Evolutionary conservation across 2,888 invertebrate genomes (phyloP).

Genomic region (Gibbula magus): DNA sequence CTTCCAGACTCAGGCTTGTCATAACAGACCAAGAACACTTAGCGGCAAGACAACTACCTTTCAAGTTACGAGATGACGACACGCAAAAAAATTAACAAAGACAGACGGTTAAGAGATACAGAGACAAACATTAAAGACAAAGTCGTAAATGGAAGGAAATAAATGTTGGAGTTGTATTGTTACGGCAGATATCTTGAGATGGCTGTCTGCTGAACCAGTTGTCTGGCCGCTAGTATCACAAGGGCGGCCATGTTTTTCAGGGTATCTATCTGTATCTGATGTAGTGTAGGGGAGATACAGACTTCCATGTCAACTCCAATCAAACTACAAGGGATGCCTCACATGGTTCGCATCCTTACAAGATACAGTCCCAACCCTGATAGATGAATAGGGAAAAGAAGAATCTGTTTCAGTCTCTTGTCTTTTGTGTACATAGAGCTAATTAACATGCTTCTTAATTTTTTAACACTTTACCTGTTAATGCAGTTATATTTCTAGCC

Average conservation of each 20-base stretch:
- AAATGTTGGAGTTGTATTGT: not conserved
- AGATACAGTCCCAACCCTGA: not conserved
- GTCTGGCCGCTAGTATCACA: conserved; percentile 2
- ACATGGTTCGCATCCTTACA: conserved; percentile 7
- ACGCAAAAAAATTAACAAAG: too few species aligned
- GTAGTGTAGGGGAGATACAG: not conserved
- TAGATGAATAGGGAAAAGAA: not conserved
- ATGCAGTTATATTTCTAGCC: too few species aligned
- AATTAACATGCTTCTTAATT: too few species aligned
- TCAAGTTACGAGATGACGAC: too few species aligned
- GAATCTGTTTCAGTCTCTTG: not conserved
- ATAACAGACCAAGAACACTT: too few species aligned
- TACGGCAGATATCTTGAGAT: conserved; percentile 6
- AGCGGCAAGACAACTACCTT: too few species aligned
- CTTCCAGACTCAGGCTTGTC: too few species aligned
- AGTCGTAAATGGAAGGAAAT: not conserved
- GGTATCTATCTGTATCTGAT: not conserved
- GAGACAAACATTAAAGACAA: not conserved
- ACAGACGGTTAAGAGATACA: not conserved
- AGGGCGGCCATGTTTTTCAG: conserved; percentile 19
- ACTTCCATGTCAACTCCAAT: conserved; percentile 1
- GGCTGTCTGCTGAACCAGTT: conserved; percentile 11
- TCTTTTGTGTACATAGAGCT: too few species aligned
- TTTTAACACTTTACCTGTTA: too few species aligned
- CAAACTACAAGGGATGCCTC: conserved; percentile 12